Base-by-base conservation (phyloP, 2,797 vertebrate species). In the Eulemur rubriventer region DNA sequence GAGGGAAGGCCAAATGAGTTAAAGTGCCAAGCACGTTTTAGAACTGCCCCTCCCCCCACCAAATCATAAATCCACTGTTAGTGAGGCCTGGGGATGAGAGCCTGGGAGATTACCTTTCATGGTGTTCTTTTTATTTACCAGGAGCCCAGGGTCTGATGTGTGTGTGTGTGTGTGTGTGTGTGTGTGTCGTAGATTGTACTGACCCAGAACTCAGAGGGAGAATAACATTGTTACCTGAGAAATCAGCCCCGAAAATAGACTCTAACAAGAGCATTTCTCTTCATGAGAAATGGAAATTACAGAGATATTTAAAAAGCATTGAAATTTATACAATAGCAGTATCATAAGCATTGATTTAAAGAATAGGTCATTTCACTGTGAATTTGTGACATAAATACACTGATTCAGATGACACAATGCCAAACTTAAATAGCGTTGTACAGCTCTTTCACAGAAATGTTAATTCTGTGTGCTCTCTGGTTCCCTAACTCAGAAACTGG, bases 51-150 rank as follows among this genome's bases (percentile, higher is more conserved):
- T n/a, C 59, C 79, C 26, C 6, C 10, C 35, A 30, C 67, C 33
- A 97, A 93, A 89, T 79, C 65, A 48, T 97, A 98, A 98, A 97
- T 96, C 85, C 0, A 0, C 41, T 30, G 35, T 28, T 95, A 98
- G 96, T 91, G 94, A 97, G 87, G 61, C 0, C 1, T 76, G 7
- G 65, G 81, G 76, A 96, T 92, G 96, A 98, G 94, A 50, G 63
- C 91, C 90, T 97, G 67, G 95, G 86, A 87, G 94, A 92, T 92
- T 50, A 33, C 11, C 78, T 92, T 96, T n/a, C 67, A 96, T 72
- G 30, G 57, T 17, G 46, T 89, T 22, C 75, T 90, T 57, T 89
- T 97, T 69, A 59, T 46, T 83, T 96, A 95, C 85, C 75, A 43
- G 87, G 82, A 81, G 81, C 38, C 63, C 55, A 50, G 52, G 38